These are phyloP conservation scores for Spialia ferax DNA, from an alignment of 2,888 invertebrate species.

Conservation along the genomic window DNA sequence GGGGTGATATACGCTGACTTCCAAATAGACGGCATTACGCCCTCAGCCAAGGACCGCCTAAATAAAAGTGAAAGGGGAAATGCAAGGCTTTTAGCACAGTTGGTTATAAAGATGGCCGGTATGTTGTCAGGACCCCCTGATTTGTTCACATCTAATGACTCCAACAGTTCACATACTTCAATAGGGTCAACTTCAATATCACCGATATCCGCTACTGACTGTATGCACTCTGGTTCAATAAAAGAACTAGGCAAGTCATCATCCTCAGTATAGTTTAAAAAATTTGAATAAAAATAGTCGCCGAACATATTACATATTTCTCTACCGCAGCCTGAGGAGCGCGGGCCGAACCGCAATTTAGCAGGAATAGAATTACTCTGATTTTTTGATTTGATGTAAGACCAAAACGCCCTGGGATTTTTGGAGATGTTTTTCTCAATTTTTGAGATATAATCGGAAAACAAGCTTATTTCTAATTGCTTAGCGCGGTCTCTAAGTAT, in stretches of 20 bases:
- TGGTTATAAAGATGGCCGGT: neutral
- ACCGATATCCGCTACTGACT: slow-evolving; percentile 4
- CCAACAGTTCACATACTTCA: neutral
- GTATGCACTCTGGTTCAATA: neutral
- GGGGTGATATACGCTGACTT: slow-evolving; percentile 22
- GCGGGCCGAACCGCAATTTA: neutral
- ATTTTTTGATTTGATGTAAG: slow-evolving; percentile 25
- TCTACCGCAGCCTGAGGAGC: neutral
- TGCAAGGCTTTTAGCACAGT: slow-evolving; percentile 1
- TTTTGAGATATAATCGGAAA: neutral
- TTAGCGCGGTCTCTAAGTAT: slow-evolving; percentile 14
- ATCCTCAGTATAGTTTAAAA: neutral
- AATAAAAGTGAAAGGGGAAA: neutral
- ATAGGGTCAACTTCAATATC: neutral
- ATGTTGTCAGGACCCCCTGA: slow-evolving; percentile 23
- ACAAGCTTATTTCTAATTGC: neutral
- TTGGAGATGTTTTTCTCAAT: slow-evolving; percentile 16
- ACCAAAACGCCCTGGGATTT: slow-evolving; percentile 24
- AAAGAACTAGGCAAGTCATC: neutral
- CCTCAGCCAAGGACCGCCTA: slow-evolving; percentile 11
- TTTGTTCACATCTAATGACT: neutral
- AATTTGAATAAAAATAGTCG: slow-evolving; percentile 15
- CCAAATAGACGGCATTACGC: slow-evolving; percentile 9
- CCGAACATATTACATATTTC: slow-evolving; percentile 23
- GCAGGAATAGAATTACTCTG: slow-evolving; percentile 5